Evolutionary conservation across 1,140 invertebrate genomes (phyloP).

Genomic region (Branchinecta lindahli): DNA sequence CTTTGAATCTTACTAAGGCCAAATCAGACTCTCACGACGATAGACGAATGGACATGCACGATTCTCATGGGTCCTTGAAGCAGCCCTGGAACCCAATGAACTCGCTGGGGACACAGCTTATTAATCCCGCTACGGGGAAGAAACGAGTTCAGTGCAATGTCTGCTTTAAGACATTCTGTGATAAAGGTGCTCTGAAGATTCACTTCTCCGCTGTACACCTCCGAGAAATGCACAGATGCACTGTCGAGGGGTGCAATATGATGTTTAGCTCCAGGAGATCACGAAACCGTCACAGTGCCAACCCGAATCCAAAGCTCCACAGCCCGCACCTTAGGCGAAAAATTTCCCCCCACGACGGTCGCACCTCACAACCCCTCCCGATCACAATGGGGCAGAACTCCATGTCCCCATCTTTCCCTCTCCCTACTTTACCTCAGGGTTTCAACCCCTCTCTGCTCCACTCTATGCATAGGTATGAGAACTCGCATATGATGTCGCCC

Average conservation of each 20-base stretch:
- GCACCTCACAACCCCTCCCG: slow-evolving; percentile 37
- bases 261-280: slow-evolving; percentile 95
- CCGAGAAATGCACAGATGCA: slow-evolving; percentile 98
- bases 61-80: slow-evolving; percentile 72
- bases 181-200: slow-evolving; percentile 98
- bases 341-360: slow-evolving; percentile 79
- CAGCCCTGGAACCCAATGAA: slow-evolving; percentile 81
- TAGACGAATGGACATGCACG: slow-evolving; percentile 33
- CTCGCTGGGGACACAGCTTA: slow-evolving; percentile 62
- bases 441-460: not conserved
- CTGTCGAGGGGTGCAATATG: slow-evolving; percentile 96
- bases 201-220: slow-evolving; percentile 98
- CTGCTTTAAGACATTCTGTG: slow-evolving; percentile 97
- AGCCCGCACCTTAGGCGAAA: slow-evolving; percentile 79
- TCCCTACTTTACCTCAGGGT: not conserved
- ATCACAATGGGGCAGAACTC: slow-evolving; percentile 2
- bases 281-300: slow-evolving; percentile 89
- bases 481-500: slow-evolving; percentile 7
- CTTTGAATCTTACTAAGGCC: slow-evolving; percentile 46
- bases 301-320: slow-evolving; percentile 96
- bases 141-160: slow-evolving; percentile 96
- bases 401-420: not conserved
- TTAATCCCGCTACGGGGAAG: slow-evolving; percentile 79
- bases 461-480: slow-evolving; percentile 3
- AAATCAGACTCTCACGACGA: slow-evolving; percentile 19